Percentiles rank a stretch among this genome's conserved stretches.
Conservation (phyloP, 1,140 invertebrate genomes). For the Nymphalis io region DNA sequence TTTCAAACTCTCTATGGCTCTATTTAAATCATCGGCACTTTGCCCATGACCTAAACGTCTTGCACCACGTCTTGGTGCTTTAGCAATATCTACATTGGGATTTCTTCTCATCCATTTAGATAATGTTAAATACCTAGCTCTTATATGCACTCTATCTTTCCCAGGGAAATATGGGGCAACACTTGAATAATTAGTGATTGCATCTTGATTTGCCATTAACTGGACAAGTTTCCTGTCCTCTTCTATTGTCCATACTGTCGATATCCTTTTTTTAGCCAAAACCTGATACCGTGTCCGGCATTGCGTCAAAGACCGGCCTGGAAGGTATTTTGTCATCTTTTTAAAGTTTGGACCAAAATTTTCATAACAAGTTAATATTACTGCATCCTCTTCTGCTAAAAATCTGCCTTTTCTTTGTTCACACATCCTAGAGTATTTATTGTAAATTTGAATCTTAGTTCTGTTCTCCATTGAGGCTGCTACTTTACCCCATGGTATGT, state of each 20-base stretch:
- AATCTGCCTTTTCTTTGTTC: constrained; percentile 83
- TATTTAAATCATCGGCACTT: constrained; percentile 51
- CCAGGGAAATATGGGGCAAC: constrained; percentile 60
- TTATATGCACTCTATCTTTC: constrained; percentile 59
- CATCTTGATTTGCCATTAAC: constrained; percentile 62
- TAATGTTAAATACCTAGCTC: constrained; percentile 61
- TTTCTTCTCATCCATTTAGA: constrained; percentile 65
- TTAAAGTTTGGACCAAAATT: constrained; percentile 83
- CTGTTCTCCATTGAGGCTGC: constrained; percentile 82
- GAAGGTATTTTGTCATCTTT: constrained; percentile 57
- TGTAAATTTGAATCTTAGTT: constrained; percentile 84
- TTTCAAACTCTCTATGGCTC: constrained; percentile 64
- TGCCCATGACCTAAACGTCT: constrained; percentile 59
- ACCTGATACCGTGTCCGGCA: constrained; percentile 58
- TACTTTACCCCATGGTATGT: constrained; percentile 85
- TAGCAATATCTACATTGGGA: constrained; percentile 58
- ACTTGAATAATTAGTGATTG: constrained; percentile 54
- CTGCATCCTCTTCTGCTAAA: constrained; percentile 82
- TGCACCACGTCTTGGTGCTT: constrained; percentile 62
- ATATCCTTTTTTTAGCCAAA: constrained; percentile 54
- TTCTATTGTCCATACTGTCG: constrained; percentile 64
- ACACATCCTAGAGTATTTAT: constrained; percentile 78
- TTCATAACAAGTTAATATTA: constrained; percentile 81
- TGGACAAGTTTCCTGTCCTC: constrained; percentile 69
- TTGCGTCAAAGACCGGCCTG: constrained; percentile 61